Evolutionary conservation across 2,888 invertebrate species (phyloP).

Genomic region (Seira ritae): DNA sequence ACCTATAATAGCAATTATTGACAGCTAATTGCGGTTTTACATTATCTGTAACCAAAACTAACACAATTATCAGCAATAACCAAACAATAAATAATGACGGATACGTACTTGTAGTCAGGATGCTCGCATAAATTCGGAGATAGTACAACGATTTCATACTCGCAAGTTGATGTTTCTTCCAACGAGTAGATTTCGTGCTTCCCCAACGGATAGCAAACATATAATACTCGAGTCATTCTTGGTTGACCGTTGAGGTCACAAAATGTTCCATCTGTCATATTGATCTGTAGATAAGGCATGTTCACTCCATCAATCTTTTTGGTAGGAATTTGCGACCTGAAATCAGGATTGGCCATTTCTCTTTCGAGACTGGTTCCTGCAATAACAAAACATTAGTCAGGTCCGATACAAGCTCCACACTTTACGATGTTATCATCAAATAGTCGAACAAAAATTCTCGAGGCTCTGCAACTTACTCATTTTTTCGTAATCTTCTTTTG

Average conservation of each 20-base stretch:
- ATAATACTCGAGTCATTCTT: slow-evolving; percentile 87
- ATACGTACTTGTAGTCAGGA: slow-evolving; percentile 84
- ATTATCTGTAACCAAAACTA: too few species aligned
- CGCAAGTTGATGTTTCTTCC: slow-evolving; percentile 95
- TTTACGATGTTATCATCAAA: too few species aligned
- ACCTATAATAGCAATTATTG: slow-evolving; percentile 49
- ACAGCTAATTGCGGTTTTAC: neutral
- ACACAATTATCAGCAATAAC: too few species aligned
- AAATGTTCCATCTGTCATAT: slow-evolving; percentile 91
- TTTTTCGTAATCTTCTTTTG: slow-evolving; percentile 80
- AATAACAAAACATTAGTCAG: slow-evolving; percentile 26
- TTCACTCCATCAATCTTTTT: slow-evolving; percentile 81
- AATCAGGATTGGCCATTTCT: slow-evolving; percentile 69
- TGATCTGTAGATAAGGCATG: slow-evolving; percentile 88
- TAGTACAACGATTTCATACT: slow-evolving; percentile 94
- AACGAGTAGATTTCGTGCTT: slow-evolving; percentile 94
- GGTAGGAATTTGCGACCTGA: slow-evolving; percentile 56
- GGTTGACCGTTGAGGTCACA: slow-evolving; percentile 94
- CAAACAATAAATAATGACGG: neutral
- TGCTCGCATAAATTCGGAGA: slow-evolving; percentile 92
- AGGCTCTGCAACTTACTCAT: slow-evolving; percentile 74
- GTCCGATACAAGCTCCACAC: too few species aligned
- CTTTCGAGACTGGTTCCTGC: slow-evolving; percentile 73
- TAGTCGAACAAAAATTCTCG: too few species aligned
- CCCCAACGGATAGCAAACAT: slow-evolving; percentile 92